A percentile compares a stretch with the other conserved stretches of the same genome.
Conservation (phyloP, 2,888 invertebrate genomes). For the Synergus umbraculus region DNA sequence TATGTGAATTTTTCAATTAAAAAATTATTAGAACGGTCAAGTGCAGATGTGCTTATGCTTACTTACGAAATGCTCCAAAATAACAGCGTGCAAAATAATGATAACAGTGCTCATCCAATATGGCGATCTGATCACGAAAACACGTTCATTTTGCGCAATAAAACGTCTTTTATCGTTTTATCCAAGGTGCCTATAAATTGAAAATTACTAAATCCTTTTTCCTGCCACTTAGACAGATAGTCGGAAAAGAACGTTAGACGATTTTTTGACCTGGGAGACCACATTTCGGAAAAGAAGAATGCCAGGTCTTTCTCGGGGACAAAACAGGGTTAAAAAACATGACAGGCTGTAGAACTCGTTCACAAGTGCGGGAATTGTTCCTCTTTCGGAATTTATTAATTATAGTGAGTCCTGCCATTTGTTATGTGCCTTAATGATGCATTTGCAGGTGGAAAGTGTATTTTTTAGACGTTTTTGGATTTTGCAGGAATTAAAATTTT, state of each 20-base stretch:
- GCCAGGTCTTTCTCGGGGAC: slow-evolving; percentile 24
- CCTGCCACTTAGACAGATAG: neutral
- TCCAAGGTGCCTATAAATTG: neutral
- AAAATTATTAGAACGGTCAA: neutral
- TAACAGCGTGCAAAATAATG: slow-evolving; percentile 37
- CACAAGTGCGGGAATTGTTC: slow-evolving; percentile 15
- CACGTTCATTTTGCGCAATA: slow-evolving; percentile 34
- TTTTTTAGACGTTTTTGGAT: neutral
- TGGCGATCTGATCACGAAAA: slow-evolving; percentile 34
- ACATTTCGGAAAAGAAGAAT: neutral
- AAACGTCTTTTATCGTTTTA: slow-evolving; percentile 35
- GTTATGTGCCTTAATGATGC: neutral
- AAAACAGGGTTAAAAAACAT: slow-evolving; percentile 40
- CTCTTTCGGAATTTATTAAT: neutral
- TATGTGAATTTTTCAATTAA: neutral
- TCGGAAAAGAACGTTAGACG: neutral
- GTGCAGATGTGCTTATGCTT: neutral
- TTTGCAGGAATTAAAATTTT: no score
- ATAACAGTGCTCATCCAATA: slow-evolving; percentile 37
- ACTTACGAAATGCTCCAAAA: slow-evolving; percentile 28
- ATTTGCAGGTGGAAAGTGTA: neutral
- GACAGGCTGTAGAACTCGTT: slow-evolving; percentile 28
- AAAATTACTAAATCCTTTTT: neutral
- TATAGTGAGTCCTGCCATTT: neutral
- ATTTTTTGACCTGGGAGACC: neutral